Evolutionary conservation across 2,888 invertebrate species (phyloP).

Genomic region (Drosophila percnosoma): DNA sequence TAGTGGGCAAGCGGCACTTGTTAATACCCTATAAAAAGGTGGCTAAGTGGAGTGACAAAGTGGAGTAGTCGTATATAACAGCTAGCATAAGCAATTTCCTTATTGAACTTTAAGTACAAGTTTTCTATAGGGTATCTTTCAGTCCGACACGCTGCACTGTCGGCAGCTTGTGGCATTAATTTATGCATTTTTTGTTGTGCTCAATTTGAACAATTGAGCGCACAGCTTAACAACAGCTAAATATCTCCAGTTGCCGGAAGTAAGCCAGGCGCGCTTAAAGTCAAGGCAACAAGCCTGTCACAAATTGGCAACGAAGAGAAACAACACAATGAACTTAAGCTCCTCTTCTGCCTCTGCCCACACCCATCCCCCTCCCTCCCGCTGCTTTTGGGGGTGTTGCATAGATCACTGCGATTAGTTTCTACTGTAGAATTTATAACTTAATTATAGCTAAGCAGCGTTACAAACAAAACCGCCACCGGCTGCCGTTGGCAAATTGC

Average conservation of each 20-base stretch:
- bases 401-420: constrained; percentile 64
- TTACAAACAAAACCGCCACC: constrained; percentile 55
- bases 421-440: constrained; percentile 69
- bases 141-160: neutral
- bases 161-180: constrained; percentile 29
- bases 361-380: neutral
- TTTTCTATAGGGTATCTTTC: constrained; percentile 10
- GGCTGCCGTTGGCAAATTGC: constrained; percentile 61
- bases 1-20: constrained; percentile 20
- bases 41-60: neutral
- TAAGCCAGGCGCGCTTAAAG: constrained; percentile 32
- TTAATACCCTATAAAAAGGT: constrained; percentile 24
- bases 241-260: constrained; percentile 50
- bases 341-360: neutral
- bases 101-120: neutral
- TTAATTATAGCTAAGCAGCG: constrained; percentile 72
- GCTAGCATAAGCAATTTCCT: neutral
- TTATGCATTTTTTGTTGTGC: constrained; percentile 34
- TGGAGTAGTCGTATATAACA: too few relatives aligned
- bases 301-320: constrained; percentile 8
- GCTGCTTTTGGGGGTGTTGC: constrained; percentile 61
- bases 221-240: constrained; percentile 44
- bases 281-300: constrained; percentile 51
- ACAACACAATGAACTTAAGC: constrained; percentile 3
- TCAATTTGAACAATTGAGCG: constrained; percentile 57